Conservation (phyloP, 2,797 vertebrate species). For the Cossypha dichroa region DNA sequence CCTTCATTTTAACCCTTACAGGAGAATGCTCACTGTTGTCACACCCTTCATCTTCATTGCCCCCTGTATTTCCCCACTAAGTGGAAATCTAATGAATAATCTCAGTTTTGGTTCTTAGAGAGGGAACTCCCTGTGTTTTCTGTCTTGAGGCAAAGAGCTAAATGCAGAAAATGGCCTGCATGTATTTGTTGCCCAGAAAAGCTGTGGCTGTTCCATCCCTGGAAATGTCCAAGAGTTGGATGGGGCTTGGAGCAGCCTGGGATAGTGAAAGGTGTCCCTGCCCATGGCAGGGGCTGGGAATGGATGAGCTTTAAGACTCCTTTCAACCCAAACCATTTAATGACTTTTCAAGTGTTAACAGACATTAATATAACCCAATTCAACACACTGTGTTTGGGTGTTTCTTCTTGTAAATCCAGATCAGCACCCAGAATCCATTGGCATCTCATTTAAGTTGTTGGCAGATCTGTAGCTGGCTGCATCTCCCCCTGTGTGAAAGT, state of each 20-base stretch:
- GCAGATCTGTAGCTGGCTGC: slow-evolving; percentile 52
- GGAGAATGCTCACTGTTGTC: rapidly evolving
- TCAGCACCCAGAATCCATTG: slow-evolving; percentile 32
- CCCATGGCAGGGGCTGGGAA: rapidly evolving
- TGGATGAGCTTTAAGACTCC: neutral
- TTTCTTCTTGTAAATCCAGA: neutral
- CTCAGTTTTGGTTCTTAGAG: neutral
- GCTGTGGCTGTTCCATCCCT: neutral
- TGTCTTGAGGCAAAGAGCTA: neutral
- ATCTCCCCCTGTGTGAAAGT: neutral
- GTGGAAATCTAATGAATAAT: neutral
- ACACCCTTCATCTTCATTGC: neutral
- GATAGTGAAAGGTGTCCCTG: neutral
- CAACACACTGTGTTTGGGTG: neutral
- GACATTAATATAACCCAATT: neutral
- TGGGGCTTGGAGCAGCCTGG: rapidly evolving
- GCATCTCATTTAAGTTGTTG: slow-evolving; percentile 45
- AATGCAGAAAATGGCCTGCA: neutral
- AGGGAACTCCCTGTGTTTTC: neutral
- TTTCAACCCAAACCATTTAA: neutral
- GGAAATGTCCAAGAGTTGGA: neutral
- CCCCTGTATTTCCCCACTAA: neutral
- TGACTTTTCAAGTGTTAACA: neutral
- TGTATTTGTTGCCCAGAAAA: neutral
- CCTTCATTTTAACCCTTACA: neutral